These are phyloP conservation scores for Macrocentrus cingulum DNA, from an alignment of 1,140 invertebrate species.

Conservation along the genomic window DNA sequence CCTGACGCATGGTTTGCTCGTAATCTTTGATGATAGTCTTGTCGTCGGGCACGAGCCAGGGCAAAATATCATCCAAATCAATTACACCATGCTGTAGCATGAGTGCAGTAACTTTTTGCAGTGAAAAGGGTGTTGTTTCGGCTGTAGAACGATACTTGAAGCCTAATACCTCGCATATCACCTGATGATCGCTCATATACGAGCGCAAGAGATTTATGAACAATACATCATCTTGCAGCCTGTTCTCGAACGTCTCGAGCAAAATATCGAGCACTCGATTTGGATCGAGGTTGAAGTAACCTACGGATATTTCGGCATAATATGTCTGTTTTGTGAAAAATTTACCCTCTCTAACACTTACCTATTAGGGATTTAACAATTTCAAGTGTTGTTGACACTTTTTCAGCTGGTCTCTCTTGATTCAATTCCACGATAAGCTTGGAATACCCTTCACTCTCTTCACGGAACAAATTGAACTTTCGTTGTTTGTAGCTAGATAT, in stretches of 20 bases:
- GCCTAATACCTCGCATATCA: slow-evolving; percentile 90
- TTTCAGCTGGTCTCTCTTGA: slow-evolving; percentile 75
- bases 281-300: slow-evolving; percentile 98
- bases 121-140: slow-evolving; percentile 73
- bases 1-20: slow-evolving; percentile 80
- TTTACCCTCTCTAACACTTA: too few relatives aligned
- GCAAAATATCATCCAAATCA: slow-evolving; percentile 84
- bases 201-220: slow-evolving; percentile 83
- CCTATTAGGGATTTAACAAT: slow-evolving; percentile 92
- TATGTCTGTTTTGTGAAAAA: too few relatives aligned
- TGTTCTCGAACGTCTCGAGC: slow-evolving; percentile 93
- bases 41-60: slow-evolving; percentile 87
- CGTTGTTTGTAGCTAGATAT: slow-evolving; percentile 98
- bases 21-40: slow-evolving; percentile 77
- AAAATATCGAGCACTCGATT: slow-evolving; percentile 97
- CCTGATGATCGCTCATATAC: slow-evolving; percentile 83
- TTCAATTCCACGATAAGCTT: slow-evolving; percentile 96
- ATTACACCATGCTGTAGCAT: slow-evolving; percentile 88
- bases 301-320: too few relatives aligned
- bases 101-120: slow-evolving; percentile 87
- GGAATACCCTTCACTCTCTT: slow-evolving; percentile 98
- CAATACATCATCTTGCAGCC: slow-evolving; percentile 71
- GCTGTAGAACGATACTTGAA: slow-evolving; percentile 83
- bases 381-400: slow-evolving; percentile 69
- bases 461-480: slow-evolving; percentile 97